Base-by-base conservation (phyloP, 2,888 invertebrate genomes). In the Geophilus truncorum region DNA sequence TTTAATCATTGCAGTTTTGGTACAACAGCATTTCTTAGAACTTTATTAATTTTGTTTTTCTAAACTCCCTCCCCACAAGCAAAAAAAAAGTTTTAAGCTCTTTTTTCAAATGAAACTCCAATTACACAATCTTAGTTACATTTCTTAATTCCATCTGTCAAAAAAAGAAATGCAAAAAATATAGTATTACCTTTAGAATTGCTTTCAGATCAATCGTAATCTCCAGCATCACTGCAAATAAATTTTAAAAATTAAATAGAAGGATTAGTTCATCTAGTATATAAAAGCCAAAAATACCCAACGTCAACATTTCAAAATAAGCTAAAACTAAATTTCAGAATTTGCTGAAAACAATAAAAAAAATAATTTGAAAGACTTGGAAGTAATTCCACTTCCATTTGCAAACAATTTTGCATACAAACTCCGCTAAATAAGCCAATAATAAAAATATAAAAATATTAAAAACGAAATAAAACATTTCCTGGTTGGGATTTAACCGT, bases 111-210 rank as follows among this genome's bases (percentile, higher is more conserved):
- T 70, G 70, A 25, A 70, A 70, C 70, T 51, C n/a, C 70, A 70
- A 70, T 70, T 70, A 70, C 70, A 25, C 70, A 70, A 70, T 25
- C 70, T 70, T 70, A 70, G 70, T 70, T 70, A 70, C 70, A 70
- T 70, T 70, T 28, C 28, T 70, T 70, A 70, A 70, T 25, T 70
- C 70, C 51, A 28, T 70, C 70, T 70, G 28, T 25, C 12, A 25
- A 70, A 70, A 70, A 70, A 23, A n/a, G 21, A 51, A n/a, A 51
- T n/a, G 21, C 2, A 18, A 4, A 18, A 4, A 18, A 51, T 4
- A 18, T n/a, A 21, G 6, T 28, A 70, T 70, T 70, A 70, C 70
- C 70, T 23, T 70, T 70, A 25, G 70, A 70, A 28, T 70, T 70
- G 25, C 6, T 70, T 23, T 70, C 70, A 25, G 28, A 70, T 28